Evolutionary conservation across 2,797 vertebrate species (phyloP).

Genomic region (Distichodus sexfasciatus): DNA sequence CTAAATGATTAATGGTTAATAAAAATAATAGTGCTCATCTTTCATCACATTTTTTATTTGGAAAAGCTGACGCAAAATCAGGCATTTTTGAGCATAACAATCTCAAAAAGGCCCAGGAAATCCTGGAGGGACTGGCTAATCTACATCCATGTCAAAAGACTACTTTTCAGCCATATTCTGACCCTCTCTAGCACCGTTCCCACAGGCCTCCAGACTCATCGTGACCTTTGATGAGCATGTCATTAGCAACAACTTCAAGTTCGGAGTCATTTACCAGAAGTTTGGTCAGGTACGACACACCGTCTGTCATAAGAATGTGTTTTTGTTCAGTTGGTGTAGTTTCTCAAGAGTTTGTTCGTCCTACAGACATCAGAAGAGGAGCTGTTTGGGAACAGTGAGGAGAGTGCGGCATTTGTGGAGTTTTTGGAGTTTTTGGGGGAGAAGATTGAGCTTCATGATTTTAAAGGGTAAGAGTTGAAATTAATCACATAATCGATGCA

Average conservation of each 20-base stretch:
- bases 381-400: slow-evolving; percentile 87
- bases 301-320: neutral
- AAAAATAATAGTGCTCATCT: too few species aligned
- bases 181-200: slow-evolving; percentile 12
- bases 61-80: too few species aligned
- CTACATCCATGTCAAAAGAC: too few species aligned
- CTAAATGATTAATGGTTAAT: too few species aligned
- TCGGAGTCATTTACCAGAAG: slow-evolving; percentile 94
- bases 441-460: slow-evolving; percentile 90
- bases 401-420: slow-evolving; percentile 87
- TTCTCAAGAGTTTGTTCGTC: neutral
- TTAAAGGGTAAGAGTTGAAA: slow-evolving; percentile 83
- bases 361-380: slow-evolving; percentile 91
- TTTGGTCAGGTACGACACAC: slow-evolving; percentile 82
- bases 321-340: slow-evolving; percentile 20
- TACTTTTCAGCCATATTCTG: neutral
- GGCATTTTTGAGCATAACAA: too few species aligned
- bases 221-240: slow-evolving; percentile 95
- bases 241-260: slow-evolving; percentile 96
- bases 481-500: neutral
- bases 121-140: too few species aligned
- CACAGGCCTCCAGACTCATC: slow-evolving; percentile 89
- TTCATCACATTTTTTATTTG: too few species aligned
- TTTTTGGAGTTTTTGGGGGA: slow-evolving; percentile 90
- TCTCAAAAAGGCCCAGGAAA: too few species aligned